Percentiles rank a stretch among this genome's conserved stretches.
Evolutionary conservation across 2,113 vertebrate genomes (phyloP).

Genomic region (Sphyrna mokarran): DNA sequence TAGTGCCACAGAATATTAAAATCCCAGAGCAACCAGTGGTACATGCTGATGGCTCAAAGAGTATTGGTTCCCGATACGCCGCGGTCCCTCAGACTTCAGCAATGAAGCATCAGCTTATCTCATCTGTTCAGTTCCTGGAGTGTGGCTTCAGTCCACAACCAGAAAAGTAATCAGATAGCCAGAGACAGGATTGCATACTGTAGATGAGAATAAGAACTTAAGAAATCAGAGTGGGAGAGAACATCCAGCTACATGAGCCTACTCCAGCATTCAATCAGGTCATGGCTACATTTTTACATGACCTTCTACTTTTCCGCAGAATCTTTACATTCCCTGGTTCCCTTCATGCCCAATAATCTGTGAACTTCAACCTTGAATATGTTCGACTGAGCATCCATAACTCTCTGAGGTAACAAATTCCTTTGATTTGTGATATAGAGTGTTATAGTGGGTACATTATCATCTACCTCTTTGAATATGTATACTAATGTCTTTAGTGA

Average conservation of each 20-base stretch:
- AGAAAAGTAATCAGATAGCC: background rate
- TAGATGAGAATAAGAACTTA: background rate
- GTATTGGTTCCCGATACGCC: background rate
- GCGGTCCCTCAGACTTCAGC: background rate
- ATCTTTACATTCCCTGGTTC: background rate
- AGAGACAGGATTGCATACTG: background rate
- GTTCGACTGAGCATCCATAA: background rate
- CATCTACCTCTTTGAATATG: too few species aligned
- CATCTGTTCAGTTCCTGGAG: background rate
- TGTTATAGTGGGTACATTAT: too few species aligned
- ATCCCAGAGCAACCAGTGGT: background rate
- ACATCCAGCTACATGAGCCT: background rate
- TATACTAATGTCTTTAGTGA: too few species aligned
- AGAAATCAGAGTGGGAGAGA: background rate
- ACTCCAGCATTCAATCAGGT: background rate
- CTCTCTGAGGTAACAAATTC: too few species aligned
- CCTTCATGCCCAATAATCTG: background rate
- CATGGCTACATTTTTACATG: background rate
- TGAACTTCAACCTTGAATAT: background rate
- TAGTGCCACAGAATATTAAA: background rate
- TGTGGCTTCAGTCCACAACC: background rate
- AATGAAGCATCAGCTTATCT: background rate
- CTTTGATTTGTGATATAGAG: too few species aligned
- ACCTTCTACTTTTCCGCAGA: background rate
- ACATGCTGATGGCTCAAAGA: background rate